Percentiles rank a stretch among this genome's conserved stretches.
Conservation (phyloP, 1,140 invertebrate genomes). For the Drosophila santomea region DNA sequence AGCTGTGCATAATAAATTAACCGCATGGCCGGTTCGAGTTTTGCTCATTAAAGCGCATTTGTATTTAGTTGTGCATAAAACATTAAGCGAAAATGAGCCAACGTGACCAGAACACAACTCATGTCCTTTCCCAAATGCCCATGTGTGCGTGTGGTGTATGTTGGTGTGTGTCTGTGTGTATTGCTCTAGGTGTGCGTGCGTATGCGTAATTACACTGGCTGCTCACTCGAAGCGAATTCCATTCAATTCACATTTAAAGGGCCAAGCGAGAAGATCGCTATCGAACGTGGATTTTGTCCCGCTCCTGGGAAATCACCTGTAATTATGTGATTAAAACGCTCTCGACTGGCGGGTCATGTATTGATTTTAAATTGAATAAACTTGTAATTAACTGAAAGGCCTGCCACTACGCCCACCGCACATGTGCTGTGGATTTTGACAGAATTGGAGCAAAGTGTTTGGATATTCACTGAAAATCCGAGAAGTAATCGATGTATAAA, state of each 20-base stretch:
- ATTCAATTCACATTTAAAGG: slow-evolving; percentile 50
- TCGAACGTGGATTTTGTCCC: slow-evolving; percentile 5
- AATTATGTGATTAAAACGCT: slow-evolving; percentile 55
- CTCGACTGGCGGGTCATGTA: slow-evolving; percentile 19
- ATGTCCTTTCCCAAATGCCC: slow-evolving; percentile 24
- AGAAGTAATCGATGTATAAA: background rate
- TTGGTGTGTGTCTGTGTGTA: background rate
- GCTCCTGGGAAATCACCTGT: slow-evolving; percentile 20
- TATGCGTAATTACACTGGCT: slow-evolving; percentile 34
- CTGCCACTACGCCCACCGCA: slow-evolving; percentile 5
- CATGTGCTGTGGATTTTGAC: background rate
- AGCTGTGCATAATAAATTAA: slow-evolving; percentile 81
- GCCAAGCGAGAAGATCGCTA: slow-evolving; percentile 18
- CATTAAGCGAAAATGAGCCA: slow-evolving; percentile 78
- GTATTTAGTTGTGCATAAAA: slow-evolving; percentile 81
- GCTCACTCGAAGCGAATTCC: slow-evolving; percentile 22
- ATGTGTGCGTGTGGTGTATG: background rate
- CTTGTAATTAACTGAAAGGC: slow-evolving; percentile 32
- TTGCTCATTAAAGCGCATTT: slow-evolving; percentile 79
- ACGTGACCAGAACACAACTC: slow-evolving; percentile 57
- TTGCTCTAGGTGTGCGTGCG: slow-evolving; percentile 24
- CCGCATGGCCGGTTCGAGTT: slow-evolving; percentile 58
- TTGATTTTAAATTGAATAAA: slow-evolving; percentile 53
- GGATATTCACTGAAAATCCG: background rate
- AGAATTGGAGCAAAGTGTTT: background rate